phyloP scores from a whole-genome alignment of 2,888 invertebrate genomes.

The Abrostola triplasia region DNA sequence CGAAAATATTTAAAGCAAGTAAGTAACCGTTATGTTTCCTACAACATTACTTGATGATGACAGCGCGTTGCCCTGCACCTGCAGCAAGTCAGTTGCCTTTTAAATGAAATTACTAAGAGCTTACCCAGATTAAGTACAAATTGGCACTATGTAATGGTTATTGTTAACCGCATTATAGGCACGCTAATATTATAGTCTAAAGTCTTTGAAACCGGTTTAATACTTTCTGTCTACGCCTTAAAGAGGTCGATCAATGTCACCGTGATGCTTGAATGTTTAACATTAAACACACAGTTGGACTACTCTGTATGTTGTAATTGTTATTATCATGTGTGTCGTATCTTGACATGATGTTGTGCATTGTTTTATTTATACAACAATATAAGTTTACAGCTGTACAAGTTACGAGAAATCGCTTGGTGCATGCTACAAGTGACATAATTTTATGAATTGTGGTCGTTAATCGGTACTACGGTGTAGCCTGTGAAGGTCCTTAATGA shows the following conservation, averaged over 20 bases:
- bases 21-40: conserved; percentile 7
- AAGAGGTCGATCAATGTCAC: background rate
- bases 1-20: conserved; percentile 32
- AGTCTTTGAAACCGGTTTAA: background rate
- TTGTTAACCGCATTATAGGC: background rate
- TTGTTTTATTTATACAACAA: too few species aligned
- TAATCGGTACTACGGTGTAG: too few species aligned
- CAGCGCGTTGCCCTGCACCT: too few species aligned
- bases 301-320: background rate
- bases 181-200: background rate
- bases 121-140: background rate
- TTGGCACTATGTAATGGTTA: background rate
- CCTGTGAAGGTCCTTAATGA: too few species aligned
- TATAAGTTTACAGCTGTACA: too few species aligned
- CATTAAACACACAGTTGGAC: background rate
- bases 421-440: too few species aligned
- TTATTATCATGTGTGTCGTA: too few species aligned
- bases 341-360: too few species aligned
- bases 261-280: background rate
- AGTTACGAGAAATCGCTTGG: too few species aligned
- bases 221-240: background rate
- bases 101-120: too few species aligned
- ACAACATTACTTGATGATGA: background rate
- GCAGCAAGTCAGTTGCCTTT: background rate
- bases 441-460: too few species aligned